Conservation (phyloP, 2,888 invertebrate species). For the Drosophila tripunctata region DNA sequence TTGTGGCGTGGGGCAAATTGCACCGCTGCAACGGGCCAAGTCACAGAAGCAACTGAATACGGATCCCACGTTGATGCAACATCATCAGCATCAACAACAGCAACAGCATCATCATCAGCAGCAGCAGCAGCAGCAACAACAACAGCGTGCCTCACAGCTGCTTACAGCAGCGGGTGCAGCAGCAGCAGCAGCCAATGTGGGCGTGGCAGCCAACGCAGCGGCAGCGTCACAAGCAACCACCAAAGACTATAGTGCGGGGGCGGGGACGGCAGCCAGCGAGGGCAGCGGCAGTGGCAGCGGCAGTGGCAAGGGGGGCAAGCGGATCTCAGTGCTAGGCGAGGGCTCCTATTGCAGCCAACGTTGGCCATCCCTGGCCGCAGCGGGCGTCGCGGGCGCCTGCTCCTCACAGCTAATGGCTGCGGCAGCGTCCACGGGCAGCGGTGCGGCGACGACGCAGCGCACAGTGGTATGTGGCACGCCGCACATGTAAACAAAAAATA, state of each 20-base stretch:
- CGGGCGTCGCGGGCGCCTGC: slow-evolving; percentile 78
- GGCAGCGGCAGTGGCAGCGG: slow-evolving; percentile 84
- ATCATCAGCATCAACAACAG: slow-evolving; percentile 86
- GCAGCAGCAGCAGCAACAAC: slow-evolving; percentile 81
- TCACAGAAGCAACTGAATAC: slow-evolving; percentile 94
- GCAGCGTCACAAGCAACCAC: slow-evolving; percentile 40
- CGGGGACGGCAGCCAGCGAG: slow-evolving; percentile 1
- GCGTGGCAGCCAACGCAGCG: slow-evolving; percentile 46
- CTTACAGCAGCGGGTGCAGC: slow-evolving; percentile 79
- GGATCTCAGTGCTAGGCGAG: slow-evolving; percentile 84
- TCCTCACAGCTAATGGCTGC: slow-evolving; percentile 75
- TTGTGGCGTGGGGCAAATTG: slow-evolving; percentile 84
- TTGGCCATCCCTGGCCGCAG: slow-evolving; percentile 83
- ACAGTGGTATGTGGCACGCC: slow-evolving; percentile 84
- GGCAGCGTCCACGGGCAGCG: slow-evolving; percentile 70
- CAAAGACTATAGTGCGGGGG: slow-evolving; percentile 72
- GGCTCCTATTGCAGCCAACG: slow-evolving; percentile 84
- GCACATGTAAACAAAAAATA: slow-evolving; percentile 84
- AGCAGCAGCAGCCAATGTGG: slow-evolving; percentile 82
- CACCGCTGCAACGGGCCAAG: slow-evolving; percentile 88
- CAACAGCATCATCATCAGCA: slow-evolving; percentile 75
- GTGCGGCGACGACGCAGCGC: slow-evolving; percentile 74
- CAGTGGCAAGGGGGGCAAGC: slow-evolving; percentile 80
- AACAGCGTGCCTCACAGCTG: slow-evolving; percentile 86
- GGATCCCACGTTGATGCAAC: slow-evolving; percentile 88